Evolutionary conservation across 2,113 vertebrate genomes (phyloP), one percentile per base, ranked within the genome.

Genomic region (Dicrurus megarhynchus): DNA sequence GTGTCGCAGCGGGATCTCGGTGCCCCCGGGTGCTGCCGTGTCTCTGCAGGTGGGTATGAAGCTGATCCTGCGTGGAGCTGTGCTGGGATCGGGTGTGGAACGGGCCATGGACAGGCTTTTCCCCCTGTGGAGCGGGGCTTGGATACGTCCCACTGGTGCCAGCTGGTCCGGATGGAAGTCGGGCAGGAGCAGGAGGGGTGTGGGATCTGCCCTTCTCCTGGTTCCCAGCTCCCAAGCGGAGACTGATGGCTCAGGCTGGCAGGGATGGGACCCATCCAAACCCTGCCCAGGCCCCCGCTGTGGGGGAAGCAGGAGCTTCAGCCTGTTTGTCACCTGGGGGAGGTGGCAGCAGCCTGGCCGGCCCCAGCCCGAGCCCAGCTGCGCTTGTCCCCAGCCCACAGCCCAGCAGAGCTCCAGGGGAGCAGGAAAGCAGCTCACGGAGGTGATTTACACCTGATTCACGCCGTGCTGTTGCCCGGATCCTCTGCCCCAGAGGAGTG

Each of bases 71-170:
- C 5, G 11, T 0, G 1, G 55, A 55, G 76, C 41, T 0, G 5
- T 2, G 20, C 52, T 33, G 39, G 82, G 28, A 57, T 10, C 13
- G 26, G 77, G 16, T 4, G 3, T 1, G 47, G 77, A 71, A 37
- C 57, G 57, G 77, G 53, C 42, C 11, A 8, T 4, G 61, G 55
- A 22, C 22, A 18, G 5, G 10, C 6, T 37, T 41, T 57, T 2
- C 27, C 27, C 6, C 11, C 68, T 4, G 1, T 8, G 63, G 16
- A 2, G 2, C 0, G 3, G n/a, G 17, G 33, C 13, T 64, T 26
- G 19, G 17, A 30, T 8, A 16, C 0, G 0, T 39, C 56, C 56
- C 2, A 0, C 6, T 2, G 4, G 9, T 22, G 64, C n/a, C 81
- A 56, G 0, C 4, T 3, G 44, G 16, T 2, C 0, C 4, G 33